Evolutionary conservation across 2,113 vertebrate species (phyloP).

Genomic region (Corythornis cristatus): DNA sequence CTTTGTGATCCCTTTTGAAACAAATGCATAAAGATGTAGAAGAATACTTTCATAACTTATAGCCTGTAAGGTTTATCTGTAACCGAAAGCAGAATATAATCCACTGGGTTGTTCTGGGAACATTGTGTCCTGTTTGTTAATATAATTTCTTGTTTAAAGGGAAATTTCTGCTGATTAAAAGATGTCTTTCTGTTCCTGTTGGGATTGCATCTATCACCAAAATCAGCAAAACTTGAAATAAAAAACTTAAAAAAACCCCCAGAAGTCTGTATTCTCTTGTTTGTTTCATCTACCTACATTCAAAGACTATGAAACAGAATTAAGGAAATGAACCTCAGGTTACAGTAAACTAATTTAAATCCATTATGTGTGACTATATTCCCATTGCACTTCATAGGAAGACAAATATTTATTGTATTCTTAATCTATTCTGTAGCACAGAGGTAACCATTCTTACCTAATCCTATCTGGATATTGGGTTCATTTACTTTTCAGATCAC

Average conservation of each 20-base stretch:
- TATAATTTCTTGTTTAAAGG: neutral
- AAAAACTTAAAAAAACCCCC: neutral
- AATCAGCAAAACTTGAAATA: neutral
- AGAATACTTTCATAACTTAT: neutral
- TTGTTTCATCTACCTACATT: neutral
- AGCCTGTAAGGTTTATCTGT: neutral
- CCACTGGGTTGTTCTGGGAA: neutral
- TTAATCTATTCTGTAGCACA: neutral
- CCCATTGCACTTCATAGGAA: neutral
- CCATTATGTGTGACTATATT: neutral
- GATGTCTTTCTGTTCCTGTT: neutral
- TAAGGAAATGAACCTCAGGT: neutral
- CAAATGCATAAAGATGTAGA: neutral
- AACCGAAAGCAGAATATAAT: neutral
- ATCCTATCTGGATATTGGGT: neutral
- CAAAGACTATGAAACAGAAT: neutral
- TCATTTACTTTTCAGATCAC: neutral
- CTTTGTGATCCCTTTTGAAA: neutral
- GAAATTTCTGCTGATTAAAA: neutral
- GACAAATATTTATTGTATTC: neutral
- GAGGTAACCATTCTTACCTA: neutral
- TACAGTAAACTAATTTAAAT: neutral
- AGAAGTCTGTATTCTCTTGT: neutral
- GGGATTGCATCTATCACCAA: neutral
- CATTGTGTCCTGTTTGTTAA: neutral